Conservation (phyloP, 2,113 vertebrate genomes). For the Dunckerocampus dactyliophorus region DNA sequence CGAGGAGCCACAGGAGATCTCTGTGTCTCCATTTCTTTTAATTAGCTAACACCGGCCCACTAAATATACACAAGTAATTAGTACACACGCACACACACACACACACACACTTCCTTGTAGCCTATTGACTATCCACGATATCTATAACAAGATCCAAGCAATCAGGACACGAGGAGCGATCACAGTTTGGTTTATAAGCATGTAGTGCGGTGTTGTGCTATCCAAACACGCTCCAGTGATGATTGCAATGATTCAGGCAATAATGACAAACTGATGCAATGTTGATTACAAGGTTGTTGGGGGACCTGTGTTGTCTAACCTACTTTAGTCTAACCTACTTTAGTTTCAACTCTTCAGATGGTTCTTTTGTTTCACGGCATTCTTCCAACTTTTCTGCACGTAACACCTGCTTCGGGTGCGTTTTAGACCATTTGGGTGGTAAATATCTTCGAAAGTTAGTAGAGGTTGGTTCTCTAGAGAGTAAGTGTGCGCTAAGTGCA, state of each 20-base stretch:
- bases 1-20: slow-evolving; percentile 42
- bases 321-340: slow-evolving; percentile 15
- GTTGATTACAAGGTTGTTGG: slow-evolving; percentile 23
- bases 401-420: slow-evolving; percentile 21
- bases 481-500: background rate
- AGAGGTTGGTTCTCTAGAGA: too few relatives aligned
- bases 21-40: slow-evolving; percentile 60
- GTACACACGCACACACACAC: slow-evolving; percentile 32
- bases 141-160: slow-evolving; percentile 66
- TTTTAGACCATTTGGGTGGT: background rate
- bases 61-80: slow-evolving; percentile 72
- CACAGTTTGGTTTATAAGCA: slow-evolving; percentile 36
- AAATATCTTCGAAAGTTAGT: too few relatives aligned
- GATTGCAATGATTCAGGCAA: slow-evolving; percentile 32
- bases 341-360: slow-evolving; percentile 4
- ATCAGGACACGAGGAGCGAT: slow-evolving; percentile 33
- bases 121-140: slow-evolving; percentile 46
- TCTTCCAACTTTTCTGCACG: slow-evolving; percentile 9
- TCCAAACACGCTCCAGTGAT: slow-evolving; percentile 15
- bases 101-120: slow-evolving; percentile 45
- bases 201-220: background rate
- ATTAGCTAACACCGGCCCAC: slow-evolving; percentile 56
- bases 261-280: slow-evolving; percentile 35
- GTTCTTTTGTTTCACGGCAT: background rate
- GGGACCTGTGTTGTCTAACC: background rate